Base-by-base conservation (phyloP, 2,888 invertebrate genomes). In the Morinoia aosen region DNA sequence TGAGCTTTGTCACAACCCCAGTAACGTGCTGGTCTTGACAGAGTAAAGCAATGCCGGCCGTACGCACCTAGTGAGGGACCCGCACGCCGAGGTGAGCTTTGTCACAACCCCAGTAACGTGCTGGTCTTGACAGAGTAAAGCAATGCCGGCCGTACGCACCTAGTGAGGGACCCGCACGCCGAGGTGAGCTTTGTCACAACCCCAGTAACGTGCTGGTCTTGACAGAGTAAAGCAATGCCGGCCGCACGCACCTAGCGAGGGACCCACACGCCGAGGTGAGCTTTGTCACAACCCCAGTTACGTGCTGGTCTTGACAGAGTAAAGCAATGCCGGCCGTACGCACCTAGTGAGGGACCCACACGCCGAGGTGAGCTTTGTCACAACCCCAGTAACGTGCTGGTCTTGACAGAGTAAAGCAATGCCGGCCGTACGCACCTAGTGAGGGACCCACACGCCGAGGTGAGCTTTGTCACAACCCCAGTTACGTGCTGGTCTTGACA, bases 1-100 rank as follows among this genome's bases (percentile, higher is more conserved):
- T 96, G 98, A 98, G 96, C 97, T 98, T n/a, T n/a, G n/a, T n/a
- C n/a, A n/a, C n/a, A n/a, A n/a, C n/a, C n/a, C n/a, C n/a, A n/a
- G n/a, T n/a, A n/a, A n/a, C n/a, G n/a, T n/a, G n/a, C n/a, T n/a
- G n/a, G n/a, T n/a, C n/a, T n/a, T n/a, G n/a, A n/a, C n/a, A n/a
- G n/a, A n/a, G n/a, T n/a, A n/a, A n/a, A n/a, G n/a, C n/a, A n/a
- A 98, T 96, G 98, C 98, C 97, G 99, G 98, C 0, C 97, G 99
- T 96, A 98, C 98, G 19, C 98, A 98, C 97, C 97, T 99, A 0
- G 98, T 98, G 10, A 98, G 98, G 96, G 99, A 99, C 97, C 98
- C 98, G 0, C 97, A 98, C 25, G 64, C 64, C 25, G 64, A 64
- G 64, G 64, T 96, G 98, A 98, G 96, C 97, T 98, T n/a, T n/a